Evolutionary conservation across 2,797 vertebrate species (phyloP), one percentile per base, ranked within the genome.

Genomic region (Diplodus puntazzo): DNA sequence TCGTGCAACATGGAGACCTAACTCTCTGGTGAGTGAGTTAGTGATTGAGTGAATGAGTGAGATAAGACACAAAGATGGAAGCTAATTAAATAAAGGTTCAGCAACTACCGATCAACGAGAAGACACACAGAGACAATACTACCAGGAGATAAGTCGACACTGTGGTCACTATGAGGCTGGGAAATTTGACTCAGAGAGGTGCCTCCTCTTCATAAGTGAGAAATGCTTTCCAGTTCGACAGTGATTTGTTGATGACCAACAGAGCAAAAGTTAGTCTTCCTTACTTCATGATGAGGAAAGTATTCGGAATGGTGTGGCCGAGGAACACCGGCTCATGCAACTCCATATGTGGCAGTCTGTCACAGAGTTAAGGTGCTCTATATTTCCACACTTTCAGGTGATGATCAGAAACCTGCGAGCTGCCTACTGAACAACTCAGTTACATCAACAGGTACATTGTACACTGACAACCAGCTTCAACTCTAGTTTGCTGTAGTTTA

Each of bases 1-100:
- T 83, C 84, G 80, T 76, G 84, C 80, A 87, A 73, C 60, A 61
- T 76, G 73, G 79, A 87, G 80, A 88, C 88, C 87, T 80, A 71
- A 80, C 67, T 81, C 50, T 66, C 82, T 43, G 77, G 25, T 57
- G 64, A 86, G 58, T 77, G 70, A 81, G 74, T 75, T 64, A 68
- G 73, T 82, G 77, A 69, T 73, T 80, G 79, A 80, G 30, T 52
- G 69, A 86, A 42, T 68, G 49, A 77, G 66, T 79, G 63, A 79
- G 54, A 63, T 73, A 80, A 80, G 63, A 78, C 43, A 59, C 30
- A 68, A 68, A 74, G 71, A 62, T 42, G 49, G 60, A 64, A 49
- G 52, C 53, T 55, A 62, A 81, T 54, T 57, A 67, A 78, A 79
- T 62, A 63, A 43, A 49, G 46, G 21, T 78, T 83, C 61, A 60